A percentile compares a stretch with the other conserved stretches of the same genome.
Evolutionary conservation across 1,140 invertebrate species (phyloP).

Genomic region (Megalopta genalis): DNA sequence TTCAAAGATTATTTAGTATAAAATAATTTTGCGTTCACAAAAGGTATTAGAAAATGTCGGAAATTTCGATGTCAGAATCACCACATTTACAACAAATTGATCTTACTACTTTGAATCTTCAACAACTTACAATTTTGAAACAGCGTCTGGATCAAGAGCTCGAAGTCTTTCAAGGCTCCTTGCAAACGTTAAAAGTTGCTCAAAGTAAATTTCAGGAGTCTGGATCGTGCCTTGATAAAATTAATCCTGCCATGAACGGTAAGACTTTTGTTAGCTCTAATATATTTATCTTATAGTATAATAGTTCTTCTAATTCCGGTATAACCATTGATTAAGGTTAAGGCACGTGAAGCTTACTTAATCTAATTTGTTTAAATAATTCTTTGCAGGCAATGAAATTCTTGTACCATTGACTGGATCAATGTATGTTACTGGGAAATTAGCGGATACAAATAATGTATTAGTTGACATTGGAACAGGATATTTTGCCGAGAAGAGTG

Average conservation of each 20-base stretch:
- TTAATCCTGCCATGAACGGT: constrained; percentile 85
- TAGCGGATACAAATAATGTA: constrained; percentile 87
- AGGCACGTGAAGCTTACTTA: too few relatives aligned
- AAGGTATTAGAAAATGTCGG: constrained; percentile 74
- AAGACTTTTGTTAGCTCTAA: constrained; percentile 24
- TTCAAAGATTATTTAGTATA: too few relatives aligned
- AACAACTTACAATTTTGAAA: constrained; percentile 89
- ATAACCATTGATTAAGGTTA: too few relatives aligned
- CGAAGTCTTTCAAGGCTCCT: constrained; percentile 91
- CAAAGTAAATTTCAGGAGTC: constrained; percentile 95
- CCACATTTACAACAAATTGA: constrained; percentile 84
- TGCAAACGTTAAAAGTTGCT: constrained; percentile 93
- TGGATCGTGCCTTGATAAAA: constrained; percentile 90
- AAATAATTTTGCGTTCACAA: too few relatives aligned
- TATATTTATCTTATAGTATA: background rate
- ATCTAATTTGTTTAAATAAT: background rate
- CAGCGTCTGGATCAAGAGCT: constrained; percentile 94
- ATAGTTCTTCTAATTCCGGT: background rate
- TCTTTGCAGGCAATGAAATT: constrained; percentile 84
- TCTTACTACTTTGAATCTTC: constrained; percentile 88
- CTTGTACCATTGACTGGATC: constrained; percentile 95
- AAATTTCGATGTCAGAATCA: constrained; percentile 81
- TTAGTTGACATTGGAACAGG: constrained; percentile 96
- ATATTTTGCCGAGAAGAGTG: constrained; percentile 95
- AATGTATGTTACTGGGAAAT: constrained; percentile 95